Evolutionary conservation across 2,113 vertebrate genomes (phyloP).

Genomic region (Mystacornis crossleyi): DNA sequence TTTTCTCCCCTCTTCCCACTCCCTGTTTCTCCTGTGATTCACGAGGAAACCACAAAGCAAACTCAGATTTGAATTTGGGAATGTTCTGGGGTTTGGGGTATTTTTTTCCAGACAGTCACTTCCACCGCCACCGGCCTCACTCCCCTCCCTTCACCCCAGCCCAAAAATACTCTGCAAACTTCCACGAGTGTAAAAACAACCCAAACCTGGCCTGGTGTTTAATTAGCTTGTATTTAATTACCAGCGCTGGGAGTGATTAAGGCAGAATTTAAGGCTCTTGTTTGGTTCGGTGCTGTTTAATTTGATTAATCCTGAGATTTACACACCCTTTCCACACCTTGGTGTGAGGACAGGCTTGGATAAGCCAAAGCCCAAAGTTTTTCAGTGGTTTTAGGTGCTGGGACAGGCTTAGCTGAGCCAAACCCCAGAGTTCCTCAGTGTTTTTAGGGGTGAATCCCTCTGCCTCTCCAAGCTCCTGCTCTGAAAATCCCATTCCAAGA

Average conservation of each 20-base stretch:
- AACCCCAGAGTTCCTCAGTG: background rate
- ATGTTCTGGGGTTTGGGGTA: background rate
- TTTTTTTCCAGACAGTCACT: background rate
- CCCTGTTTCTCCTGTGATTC: constrained; percentile 36
- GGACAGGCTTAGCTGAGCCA: background rate
- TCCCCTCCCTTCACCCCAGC: background rate
- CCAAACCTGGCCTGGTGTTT: background rate
- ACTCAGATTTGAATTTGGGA: background rate
- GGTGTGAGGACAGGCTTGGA: background rate
- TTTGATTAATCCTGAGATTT: background rate
- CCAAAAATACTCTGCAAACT: background rate
- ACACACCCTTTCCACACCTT: background rate
- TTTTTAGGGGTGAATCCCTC: background rate
- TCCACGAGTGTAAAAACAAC: background rate
- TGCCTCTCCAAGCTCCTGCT: background rate
- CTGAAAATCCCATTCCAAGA: background rate
- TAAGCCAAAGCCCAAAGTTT: background rate
- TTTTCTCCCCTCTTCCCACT: constrained; percentile 8
- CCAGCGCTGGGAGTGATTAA: background rate
- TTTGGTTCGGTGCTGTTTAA: background rate
- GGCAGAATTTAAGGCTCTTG: background rate
- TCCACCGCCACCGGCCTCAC: background rate
- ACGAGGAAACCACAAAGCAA: constrained; percentile 56
- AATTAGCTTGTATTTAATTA: background rate
- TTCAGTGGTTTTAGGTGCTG: background rate